Evolutionary conservation across 1,140 invertebrate genomes (phyloP), one percentile per base, ranked within the genome.

Genomic region (Lordiphosa stackelbergi): DNA sequence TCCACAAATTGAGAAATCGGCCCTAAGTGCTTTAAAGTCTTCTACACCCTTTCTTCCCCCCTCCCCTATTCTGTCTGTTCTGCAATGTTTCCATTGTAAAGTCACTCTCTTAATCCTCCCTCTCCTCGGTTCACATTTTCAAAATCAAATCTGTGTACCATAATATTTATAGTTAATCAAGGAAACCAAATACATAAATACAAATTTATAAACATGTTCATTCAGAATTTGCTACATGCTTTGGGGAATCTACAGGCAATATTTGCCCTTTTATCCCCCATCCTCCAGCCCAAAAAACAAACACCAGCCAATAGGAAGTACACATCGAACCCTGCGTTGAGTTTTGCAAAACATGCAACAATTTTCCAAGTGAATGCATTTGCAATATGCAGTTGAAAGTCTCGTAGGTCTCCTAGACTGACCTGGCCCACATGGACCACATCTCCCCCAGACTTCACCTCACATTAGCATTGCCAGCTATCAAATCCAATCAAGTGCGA

Each of bases 151-250:
- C 61, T 41, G 24, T 45, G 62, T 70, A 61, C 48, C 75, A 81
- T 70, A 79, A 79, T 81, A 79, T 79, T 79, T 79, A 79, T 79
- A 70, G 74, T 79, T 81, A 79, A 79, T 79, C 74, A 79, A 79
- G 74, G 61, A 79, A 81, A 57, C 71, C 70, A 79, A 79, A 77
- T 75, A 75, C 72, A 70, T 75, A 75, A 75, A 78, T 79, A 66
- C 70, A 56, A 74, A 74, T 74, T 58, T 60, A 81, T 74, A 81
- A 79, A 81, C 74, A 81, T 74, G 75, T 73, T 79, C 57, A 60
- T 55, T 62, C 58, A 47, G 63, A 47, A 41, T 37, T 52, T 13
- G 47, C 55, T 53, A 31, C 28, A 31, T 31, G 38, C 45, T 60
- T 48, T 48, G 24, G n/a, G 19, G 37, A 36, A 53, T 51, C 28